These are phyloP conservation scores for Cyphomyrus plagiostoma DNA, from an alignment of 2,113 vertebrate species.

Conservation along the genomic window DNA sequence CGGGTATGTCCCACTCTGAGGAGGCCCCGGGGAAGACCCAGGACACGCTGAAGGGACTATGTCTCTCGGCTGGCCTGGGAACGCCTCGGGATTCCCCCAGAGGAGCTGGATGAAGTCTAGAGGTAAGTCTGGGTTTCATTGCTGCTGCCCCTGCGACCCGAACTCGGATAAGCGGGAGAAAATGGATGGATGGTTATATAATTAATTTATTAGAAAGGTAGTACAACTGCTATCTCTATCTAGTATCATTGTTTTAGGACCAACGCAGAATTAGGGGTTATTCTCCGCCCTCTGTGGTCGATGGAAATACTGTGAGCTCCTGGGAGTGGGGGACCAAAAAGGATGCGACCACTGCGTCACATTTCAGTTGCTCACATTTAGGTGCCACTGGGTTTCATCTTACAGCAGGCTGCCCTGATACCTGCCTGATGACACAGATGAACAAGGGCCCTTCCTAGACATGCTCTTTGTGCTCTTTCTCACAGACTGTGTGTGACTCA, in stretches of 20 bases:
- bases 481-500: background rate
- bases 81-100: too few species aligned
- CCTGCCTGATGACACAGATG: background rate
- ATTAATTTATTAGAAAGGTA: background rate
- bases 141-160: too few species aligned
- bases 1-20: too few species aligned
- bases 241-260: background rate
- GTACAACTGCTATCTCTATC: background rate
- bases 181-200: background rate
- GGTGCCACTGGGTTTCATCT: background rate
- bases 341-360: background rate
- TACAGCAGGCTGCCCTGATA: background rate
- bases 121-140: too few species aligned
- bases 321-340: background rate
- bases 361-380: background rate
- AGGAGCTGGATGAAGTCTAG: too few species aligned
- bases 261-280: background rate
- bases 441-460: background rate
- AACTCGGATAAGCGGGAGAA: too few species aligned
- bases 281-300: background rate
- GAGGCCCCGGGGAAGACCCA: too few species aligned
- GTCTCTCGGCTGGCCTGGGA: too few species aligned
- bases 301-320: too few species aligned
- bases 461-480: background rate
- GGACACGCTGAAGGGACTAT: too few species aligned